Evolutionary conservation across 2,888 invertebrate species (phyloP).

Genomic region (Auanema sp.): DNA sequence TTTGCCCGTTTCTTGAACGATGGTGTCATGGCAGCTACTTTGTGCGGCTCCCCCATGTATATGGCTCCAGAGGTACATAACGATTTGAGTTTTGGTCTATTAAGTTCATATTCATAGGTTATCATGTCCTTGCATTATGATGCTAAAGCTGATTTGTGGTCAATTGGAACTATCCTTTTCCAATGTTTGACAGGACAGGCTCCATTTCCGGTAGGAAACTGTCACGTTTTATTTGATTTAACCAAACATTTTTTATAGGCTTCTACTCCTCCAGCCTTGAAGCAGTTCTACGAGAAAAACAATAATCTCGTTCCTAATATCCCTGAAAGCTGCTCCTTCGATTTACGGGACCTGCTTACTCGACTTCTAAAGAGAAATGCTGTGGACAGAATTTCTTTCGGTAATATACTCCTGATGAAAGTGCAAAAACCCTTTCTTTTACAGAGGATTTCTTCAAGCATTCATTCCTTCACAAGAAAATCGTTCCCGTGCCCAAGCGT

Average conservation of each 20-base stretch:
- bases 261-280: constrained; percentile 92
- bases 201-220: constrained; percentile 74
- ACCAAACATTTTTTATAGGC: constrained; percentile 72
- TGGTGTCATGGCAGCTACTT: constrained; percentile 98
- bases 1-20: constrained; percentile 97
- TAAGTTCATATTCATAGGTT: constrained; percentile 65
- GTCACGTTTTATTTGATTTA: not conserved
- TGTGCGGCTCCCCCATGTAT: constrained; percentile 99
- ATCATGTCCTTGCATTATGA: constrained; percentile 98
- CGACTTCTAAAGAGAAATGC: constrained; percentile 83
- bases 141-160: constrained; percentile 99
- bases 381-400: constrained; percentile 91
- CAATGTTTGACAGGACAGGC: constrained; percentile 98
- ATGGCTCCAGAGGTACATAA: constrained; percentile 77
- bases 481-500: constrained; percentile 34
- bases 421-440: constrained; percentile 31
- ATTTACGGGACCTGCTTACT: constrained; percentile 81
- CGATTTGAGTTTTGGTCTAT: not conserved
- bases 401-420: constrained; percentile 57
- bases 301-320: constrained; percentile 71
- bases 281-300: constrained; percentile 94
- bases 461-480: constrained; percentile 72
- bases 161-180: constrained; percentile 95
- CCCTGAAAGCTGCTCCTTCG: constrained; percentile 87
- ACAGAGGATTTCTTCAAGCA: constrained; percentile 87